Percentiles rank a stretch among this genome's conserved stretches.
phyloP scores from a whole-genome alignment of 2,888 invertebrate species.

The Nymphalis urticae region DNA sequence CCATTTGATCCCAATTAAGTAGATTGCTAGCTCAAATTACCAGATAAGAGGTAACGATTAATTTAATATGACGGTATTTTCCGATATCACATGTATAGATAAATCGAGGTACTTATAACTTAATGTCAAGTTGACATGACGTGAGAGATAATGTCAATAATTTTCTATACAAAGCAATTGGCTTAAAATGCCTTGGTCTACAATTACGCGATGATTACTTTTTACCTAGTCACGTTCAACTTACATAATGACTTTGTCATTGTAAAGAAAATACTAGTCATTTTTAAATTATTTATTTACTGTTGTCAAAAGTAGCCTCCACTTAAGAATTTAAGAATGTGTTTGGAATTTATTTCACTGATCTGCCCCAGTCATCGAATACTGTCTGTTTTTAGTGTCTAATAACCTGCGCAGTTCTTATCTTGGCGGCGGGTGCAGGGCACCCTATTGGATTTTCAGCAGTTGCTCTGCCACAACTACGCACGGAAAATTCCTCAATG shows the following conservation, averaged over 20 bases:
- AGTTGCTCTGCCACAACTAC: conserved; percentile 87
- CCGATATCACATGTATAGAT: conserved; percentile 19
- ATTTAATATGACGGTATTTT: conserved; percentile 29
- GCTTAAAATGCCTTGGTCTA: neutral
- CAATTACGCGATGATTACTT: neutral
- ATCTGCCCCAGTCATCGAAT: too few species aligned
- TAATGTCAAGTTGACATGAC: conserved; percentile 17
- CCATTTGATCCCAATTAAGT: conserved; percentile 56
- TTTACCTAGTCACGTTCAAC: conserved; percentile 6
- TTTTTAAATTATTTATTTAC: neutral
- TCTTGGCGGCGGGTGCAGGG: conserved; percentile 87
- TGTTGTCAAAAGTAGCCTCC: neutral
- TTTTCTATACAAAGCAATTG: conserved; percentile 13
- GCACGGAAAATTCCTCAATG: conserved; percentile 81
- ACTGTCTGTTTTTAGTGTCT: conserved; percentile 84
- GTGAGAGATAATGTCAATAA: conserved; percentile 6
- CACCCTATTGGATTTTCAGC: conserved; percentile 91
- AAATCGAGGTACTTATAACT: conserved; percentile 10
- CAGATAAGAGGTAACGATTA: conserved; percentile 25
- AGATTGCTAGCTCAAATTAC: conserved; percentile 44
- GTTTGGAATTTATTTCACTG: too few species aligned
- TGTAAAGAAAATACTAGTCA: neutral
- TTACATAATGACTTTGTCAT: conserved; percentile 1
- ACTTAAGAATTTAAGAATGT: too few species aligned
- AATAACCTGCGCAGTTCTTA: conserved; percentile 86